Evolutionary conservation across 2,797 vertebrate species (phyloP).

Genomic region (Melanotaenia boesemani): DNA sequence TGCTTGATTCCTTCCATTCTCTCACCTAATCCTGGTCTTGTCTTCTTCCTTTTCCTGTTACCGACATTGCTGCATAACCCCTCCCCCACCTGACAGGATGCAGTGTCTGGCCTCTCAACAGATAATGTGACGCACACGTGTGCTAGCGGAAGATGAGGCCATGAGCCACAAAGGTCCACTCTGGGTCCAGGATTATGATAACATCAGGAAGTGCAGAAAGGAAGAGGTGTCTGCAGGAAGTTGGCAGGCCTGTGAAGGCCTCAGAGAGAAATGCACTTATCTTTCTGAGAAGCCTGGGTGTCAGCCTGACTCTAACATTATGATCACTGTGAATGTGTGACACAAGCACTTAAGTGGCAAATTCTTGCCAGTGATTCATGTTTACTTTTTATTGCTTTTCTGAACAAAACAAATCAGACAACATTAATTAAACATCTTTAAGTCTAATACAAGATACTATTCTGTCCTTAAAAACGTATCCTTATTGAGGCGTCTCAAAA

Average conservation of each 20-base stretch:
- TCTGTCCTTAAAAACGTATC: slow-evolving; percentile 76
- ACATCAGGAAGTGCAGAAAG: slow-evolving; percentile 91
- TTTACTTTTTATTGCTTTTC: slow-evolving; percentile 1
- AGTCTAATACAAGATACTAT: slow-evolving; percentile 36
- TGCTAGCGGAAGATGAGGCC: slow-evolving; percentile 88
- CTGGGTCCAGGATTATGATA: slow-evolving; percentile 88
- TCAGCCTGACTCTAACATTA: slow-evolving; percentile 49
- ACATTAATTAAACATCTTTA: slow-evolving; percentile 37
- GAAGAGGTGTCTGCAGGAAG: slow-evolving; percentile 89
- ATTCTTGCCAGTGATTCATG: slow-evolving; percentile 8
- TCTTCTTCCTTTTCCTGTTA: slow-evolving; percentile 96
- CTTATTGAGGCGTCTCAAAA: slow-evolving; percentile 85
- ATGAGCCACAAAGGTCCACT: slow-evolving; percentile 92
- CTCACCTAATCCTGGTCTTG: slow-evolving; percentile 82
- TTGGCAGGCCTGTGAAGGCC: slow-evolving; percentile 74
- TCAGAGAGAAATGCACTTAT: slow-evolving; percentile 74
- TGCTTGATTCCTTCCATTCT: slow-evolving; percentile 79
- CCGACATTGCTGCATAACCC: slow-evolving; percentile 74
- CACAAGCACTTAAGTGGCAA: slow-evolving; percentile 40
- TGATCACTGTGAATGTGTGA: slow-evolving; percentile 47
- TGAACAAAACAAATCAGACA: slow-evolving; percentile 14
- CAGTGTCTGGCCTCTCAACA: slow-evolving; percentile 91
- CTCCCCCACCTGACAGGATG: slow-evolving; percentile 87
- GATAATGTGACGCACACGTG: slow-evolving; percentile 95
- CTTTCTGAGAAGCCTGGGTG: slow-evolving; percentile 70